Conservation (phyloP, 2,113 vertebrate species). For the Arvicanthis niloticus region DNA sequence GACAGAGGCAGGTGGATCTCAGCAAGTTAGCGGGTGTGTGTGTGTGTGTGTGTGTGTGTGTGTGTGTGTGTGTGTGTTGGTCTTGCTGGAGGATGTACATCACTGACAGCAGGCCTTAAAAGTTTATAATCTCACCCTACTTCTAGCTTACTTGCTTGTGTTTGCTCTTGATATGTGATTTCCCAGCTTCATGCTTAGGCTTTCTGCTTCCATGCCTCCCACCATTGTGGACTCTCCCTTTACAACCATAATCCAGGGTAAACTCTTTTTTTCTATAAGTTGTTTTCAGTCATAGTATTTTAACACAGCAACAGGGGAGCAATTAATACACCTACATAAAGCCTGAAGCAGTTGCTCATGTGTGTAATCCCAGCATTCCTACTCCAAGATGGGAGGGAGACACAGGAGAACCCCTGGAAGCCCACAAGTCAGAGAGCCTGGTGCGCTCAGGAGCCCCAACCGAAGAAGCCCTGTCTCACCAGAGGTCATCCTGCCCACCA, state of each 20-base stretch:
- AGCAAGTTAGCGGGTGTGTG: background rate
- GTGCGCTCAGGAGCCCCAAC: background rate
- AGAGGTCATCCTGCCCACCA: background rate
- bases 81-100: background rate
- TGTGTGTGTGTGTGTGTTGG: too few species aligned
- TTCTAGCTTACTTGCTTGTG: background rate
- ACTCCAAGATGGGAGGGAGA: background rate
- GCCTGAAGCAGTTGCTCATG: background rate
- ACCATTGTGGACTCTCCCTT: background rate
- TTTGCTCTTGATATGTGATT: background rate
- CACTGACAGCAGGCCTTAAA: background rate
- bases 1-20: background rate
- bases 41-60: too few species aligned
- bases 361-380: background rate
- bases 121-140: background rate
- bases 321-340: background rate
- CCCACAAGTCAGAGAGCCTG: background rate
- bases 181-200: background rate
- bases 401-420: background rate
- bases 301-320: background rate
- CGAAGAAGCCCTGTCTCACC: background rate
- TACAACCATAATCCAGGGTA: background rate
- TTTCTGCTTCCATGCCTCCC: background rate
- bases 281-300: background rate
- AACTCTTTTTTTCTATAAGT: background rate